These are phyloP conservation scores for Hipposideros larvatus DNA, from an alignment of 2,797 vertebrate genomes.

Conservation along the genomic window DNA sequence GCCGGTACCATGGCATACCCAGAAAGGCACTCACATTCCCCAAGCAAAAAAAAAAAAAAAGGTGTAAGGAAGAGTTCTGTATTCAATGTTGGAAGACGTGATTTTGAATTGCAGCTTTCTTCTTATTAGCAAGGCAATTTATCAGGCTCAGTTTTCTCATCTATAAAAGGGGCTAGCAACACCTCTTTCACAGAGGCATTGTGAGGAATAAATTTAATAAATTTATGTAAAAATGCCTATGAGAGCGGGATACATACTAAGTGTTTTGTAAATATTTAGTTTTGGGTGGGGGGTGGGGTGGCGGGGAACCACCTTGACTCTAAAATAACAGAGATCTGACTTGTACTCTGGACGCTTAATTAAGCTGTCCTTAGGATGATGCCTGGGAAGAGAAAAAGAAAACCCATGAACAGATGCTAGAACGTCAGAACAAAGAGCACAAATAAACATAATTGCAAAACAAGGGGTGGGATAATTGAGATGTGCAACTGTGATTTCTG, in stretches of 20 bases:
- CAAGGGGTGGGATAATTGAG: constrained; percentile 60
- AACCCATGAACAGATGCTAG: constrained; percentile 76
- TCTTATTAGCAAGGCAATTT: not conserved
- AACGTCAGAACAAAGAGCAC: constrained; percentile 73
- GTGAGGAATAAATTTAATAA: not conserved
- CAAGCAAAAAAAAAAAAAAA: not conserved
- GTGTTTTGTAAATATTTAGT: not conserved
- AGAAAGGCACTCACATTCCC: not conserved
- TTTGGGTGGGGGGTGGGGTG: not conserved
- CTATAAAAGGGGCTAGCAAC: not conserved
- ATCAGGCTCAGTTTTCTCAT: constrained; percentile 56
- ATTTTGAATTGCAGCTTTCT: not conserved
- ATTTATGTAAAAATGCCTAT: constrained; percentile 19
- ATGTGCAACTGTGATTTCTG: constrained; percentile 55
- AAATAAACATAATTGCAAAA: constrained; percentile 72
- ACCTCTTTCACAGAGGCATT: not conserved
- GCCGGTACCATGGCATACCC: not conserved
- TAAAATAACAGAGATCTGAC: constrained; percentile 62
- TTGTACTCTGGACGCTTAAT: constrained; percentile 74
- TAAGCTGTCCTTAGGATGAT: constrained; percentile 75
- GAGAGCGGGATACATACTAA: not conserved
- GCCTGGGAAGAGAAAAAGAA: constrained; percentile 73
- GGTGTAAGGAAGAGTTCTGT: not conserved
- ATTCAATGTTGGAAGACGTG: not conserved
- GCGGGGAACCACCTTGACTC: not conserved